These are phyloP conservation scores for Eucera pruinosa DNA, from an alignment of 2,888 invertebrate genomes.

Conservation along the genomic window DNA sequence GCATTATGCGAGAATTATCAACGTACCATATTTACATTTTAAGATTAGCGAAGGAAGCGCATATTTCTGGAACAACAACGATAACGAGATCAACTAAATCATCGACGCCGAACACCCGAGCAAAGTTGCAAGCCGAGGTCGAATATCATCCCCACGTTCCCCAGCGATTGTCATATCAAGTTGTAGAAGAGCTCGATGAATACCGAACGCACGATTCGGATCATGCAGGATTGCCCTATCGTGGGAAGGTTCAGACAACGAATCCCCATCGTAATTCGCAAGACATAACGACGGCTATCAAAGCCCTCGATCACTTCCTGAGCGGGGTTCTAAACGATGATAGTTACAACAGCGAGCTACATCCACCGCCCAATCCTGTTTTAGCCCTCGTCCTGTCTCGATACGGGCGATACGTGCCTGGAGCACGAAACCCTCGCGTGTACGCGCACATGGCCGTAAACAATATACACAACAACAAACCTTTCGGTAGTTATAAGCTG, in stretches of 20 bases:
- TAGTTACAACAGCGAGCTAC: slow-evolving; percentile 86
- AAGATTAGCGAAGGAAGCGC: slow-evolving; percentile 1
- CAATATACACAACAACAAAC: slow-evolving; percentile 88
- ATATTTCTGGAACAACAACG: not conserved
- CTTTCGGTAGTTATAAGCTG: slow-evolving; percentile 87
- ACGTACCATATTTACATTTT: not conserved
- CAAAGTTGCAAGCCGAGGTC: slow-evolving; percentile 9
- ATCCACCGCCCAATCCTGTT: slow-evolving; percentile 87
- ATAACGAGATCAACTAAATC: not conserved
- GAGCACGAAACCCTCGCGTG: slow-evolving; percentile 63
- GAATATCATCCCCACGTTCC: slow-evolving; percentile 40
- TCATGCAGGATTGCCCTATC: slow-evolving; percentile 49
- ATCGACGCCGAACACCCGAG: not conserved
- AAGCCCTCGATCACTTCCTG: slow-evolving; percentile 74
- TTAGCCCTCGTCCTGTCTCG: slow-evolving; percentile 87
- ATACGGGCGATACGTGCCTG: slow-evolving; percentile 87
- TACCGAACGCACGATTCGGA: slow-evolving; percentile 50
- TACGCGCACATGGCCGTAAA: slow-evolving; percentile 88
- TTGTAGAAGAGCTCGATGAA: slow-evolving; percentile 53
- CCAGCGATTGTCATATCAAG: slow-evolving; percentile 52
- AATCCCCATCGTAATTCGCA: slow-evolving; percentile 59
- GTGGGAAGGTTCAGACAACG: slow-evolving; percentile 44
- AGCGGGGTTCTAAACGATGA: slow-evolving; percentile 69
- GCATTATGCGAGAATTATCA: too few relatives aligned
- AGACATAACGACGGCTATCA: slow-evolving; percentile 68